A percentile compares a stretch with the other conserved stretches of the same genome.
Evolutionary conservation across 2,797 vertebrate genomes (phyloP).

Genomic region (Ara ararauna): DNA sequence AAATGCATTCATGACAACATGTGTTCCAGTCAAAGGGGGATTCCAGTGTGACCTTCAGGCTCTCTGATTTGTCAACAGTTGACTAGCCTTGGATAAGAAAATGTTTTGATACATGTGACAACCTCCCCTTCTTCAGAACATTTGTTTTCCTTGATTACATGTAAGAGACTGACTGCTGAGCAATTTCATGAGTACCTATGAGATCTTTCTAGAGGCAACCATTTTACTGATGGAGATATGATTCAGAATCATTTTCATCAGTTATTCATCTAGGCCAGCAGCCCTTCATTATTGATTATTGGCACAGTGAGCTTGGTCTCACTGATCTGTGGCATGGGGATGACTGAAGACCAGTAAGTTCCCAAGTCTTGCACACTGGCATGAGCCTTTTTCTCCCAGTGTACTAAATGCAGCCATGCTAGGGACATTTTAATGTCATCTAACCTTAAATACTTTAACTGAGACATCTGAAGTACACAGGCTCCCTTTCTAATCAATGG

Average conservation of each 20-base stretch:
- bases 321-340: neutral
- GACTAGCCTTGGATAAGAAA: neutral
- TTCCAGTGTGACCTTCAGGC: neutral
- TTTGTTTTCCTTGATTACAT: neutral
- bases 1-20: neutral
- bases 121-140: neutral
- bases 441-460: neutral
- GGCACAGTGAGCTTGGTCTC: neutral
- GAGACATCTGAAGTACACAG: neutral
- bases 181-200: neutral
- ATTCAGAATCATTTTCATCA: neutral
- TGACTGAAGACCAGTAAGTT: neutral
- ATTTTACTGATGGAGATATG: neutral
- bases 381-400: neutral
- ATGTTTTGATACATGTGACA: neutral
- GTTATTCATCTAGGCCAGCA: neutral
- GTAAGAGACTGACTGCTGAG: neutral
- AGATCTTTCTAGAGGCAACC: neutral
- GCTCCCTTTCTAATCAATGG: neutral
- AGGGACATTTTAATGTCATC: neutral
- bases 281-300: neutral
- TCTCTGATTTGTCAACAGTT: neutral
- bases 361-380: neutral
- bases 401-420: neutral
- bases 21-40: neutral